These are phyloP conservation scores for Sebastes nivosus DNA, from an alignment of 2,797 vertebrate genomes.

Conservation along the genomic window DNA sequence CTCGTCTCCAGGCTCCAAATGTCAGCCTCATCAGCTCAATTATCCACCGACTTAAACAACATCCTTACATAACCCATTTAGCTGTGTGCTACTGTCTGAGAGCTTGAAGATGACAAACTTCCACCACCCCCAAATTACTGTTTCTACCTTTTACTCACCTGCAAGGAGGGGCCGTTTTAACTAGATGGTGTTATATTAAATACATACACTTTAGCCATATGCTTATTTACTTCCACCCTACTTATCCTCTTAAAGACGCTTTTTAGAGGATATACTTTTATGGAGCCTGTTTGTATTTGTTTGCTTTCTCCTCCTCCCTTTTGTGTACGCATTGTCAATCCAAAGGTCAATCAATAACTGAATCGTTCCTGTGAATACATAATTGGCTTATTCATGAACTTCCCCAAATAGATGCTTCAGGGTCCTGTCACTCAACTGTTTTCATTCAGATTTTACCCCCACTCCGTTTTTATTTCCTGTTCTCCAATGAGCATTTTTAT, in stretches of 20 bases:
- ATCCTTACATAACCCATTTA: conserved; percentile 52
- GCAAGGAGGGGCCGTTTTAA: conserved; percentile 1
- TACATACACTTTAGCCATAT: conserved; percentile 6
- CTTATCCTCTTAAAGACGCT: background rate
- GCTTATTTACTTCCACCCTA: background rate
- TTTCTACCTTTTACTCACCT: conserved; percentile 28
- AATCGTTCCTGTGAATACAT: conserved; percentile 57
- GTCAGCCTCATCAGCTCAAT: conserved; percentile 73
- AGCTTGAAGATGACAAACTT: conserved; percentile 24
- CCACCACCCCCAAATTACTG: conserved; percentile 18
- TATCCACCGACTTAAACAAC: conserved; percentile 60
- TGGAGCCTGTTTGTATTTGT: background rate
- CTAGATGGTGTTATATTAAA: conserved; percentile 13
- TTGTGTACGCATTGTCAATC: conserved; percentile 14
- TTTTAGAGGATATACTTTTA: background rate
- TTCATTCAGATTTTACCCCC: conserved; percentile 48
- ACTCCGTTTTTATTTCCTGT: conserved; percentile 30
- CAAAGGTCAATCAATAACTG: conserved; percentile 59
- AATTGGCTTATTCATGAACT: conserved; percentile 64
- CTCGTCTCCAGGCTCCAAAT: conserved; percentile 65
- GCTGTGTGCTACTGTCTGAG: conserved; percentile 20
- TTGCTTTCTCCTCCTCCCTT: conserved; percentile 1
- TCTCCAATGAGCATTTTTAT: conserved; percentile 58
- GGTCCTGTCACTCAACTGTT: conserved; percentile 52
- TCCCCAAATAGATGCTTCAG: conserved; percentile 47